Evolutionary conservation across 2,113 vertebrate species (phyloP).

Genomic region (Gallinago media): DNA sequence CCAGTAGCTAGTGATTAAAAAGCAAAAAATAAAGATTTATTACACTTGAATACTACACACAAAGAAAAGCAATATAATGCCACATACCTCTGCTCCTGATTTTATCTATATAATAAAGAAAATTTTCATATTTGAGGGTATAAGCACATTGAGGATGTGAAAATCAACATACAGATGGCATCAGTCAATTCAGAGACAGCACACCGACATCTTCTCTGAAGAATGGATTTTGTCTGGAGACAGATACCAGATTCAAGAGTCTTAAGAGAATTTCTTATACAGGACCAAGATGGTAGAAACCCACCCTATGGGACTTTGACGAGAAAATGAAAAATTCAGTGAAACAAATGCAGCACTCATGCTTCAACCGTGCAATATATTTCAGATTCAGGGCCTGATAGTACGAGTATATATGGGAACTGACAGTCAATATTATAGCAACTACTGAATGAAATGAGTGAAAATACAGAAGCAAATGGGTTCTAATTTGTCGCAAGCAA

Average conservation of each 20-base stretch:
- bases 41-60: background rate
- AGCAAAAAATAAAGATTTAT: background rate
- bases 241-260: background rate
- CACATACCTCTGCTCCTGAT: constrained; percentile 1
- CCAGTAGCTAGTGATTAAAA: background rate
- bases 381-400: background rate
- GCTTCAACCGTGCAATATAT: background rate
- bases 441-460: background rate
- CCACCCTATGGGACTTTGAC: background rate
- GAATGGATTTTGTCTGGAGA: background rate
- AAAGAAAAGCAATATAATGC: constrained; percentile 19
- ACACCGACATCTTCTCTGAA: background rate
- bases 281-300: background rate
- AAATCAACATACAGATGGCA: background rate
- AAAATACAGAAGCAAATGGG: background rate
- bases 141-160: background rate
- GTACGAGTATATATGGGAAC: background rate
- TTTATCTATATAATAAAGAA: constrained; percentile 42
- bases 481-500: background rate
- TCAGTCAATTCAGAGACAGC: background rate
- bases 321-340: background rate
- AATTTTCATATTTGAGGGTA: background rate
- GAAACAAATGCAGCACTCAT: background rate
- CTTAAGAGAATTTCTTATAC: background rate
- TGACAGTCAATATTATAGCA: background rate